These are phyloP conservation scores for Drosophila sordidula DNA, from an alignment of 2,888 invertebrate species.

Conservation along the genomic window DNA sequence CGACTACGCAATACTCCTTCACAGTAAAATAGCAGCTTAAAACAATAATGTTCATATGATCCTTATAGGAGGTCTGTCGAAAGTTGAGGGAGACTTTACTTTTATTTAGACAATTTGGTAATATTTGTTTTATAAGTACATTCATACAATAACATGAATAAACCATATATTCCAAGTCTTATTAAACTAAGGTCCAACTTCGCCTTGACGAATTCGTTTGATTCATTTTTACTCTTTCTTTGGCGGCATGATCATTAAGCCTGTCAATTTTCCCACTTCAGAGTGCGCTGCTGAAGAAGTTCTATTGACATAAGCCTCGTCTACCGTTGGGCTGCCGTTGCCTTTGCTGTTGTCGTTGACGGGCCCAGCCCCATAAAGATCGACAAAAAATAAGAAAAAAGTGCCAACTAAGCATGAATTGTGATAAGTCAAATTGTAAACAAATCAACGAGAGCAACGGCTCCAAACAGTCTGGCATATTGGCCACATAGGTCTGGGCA, in stretches of 20 bases:
- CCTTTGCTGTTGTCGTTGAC: conserved; percentile 15
- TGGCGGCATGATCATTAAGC: conserved; percentile 65
- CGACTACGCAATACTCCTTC: no score
- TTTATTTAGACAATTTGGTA: no score
- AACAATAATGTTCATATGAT: no score
- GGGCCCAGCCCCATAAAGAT: conserved; percentile 33
- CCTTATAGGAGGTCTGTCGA: no score
- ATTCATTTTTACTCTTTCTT: conserved; percentile 9
- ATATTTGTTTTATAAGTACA: no score
- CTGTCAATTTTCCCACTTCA: conserved; percentile 74
- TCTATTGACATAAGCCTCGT: conserved; percentile 73
- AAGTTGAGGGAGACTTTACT: no score
- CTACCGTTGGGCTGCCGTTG: conserved; percentile 36
- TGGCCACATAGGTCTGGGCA: conserved; percentile 59
- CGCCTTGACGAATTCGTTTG: conserved; percentile 56
- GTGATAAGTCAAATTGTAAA: conserved; percentile 73
- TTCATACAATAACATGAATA: no score
- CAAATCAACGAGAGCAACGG: conserved; percentile 67
- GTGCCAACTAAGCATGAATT: conserved; percentile 80
- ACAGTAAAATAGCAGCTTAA: neutral
- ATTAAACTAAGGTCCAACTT: neutral
- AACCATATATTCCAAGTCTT: neutral
- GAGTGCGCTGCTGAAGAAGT: conserved; percentile 75
- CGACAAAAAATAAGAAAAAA: neutral
- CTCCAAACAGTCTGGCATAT: conserved; percentile 78